Evolutionary conservation across 1,140 invertebrate species (phyloP), one percentile per base, ranked within the genome.

Genomic region (Watersipora subatra): DNA sequence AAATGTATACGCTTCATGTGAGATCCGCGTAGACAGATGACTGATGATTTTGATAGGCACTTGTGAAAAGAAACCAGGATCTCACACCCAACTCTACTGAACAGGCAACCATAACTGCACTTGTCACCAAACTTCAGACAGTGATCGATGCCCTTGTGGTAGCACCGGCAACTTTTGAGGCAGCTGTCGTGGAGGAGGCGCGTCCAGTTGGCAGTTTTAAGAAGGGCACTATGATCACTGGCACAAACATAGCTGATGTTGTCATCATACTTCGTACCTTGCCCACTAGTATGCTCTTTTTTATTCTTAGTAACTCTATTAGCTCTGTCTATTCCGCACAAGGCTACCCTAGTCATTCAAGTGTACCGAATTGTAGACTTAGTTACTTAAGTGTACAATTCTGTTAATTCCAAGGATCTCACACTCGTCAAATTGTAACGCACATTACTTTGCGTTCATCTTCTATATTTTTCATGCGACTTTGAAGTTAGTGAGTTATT

Each of bases 211-310:
- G 95, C 0, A 94, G 93, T 0, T 97, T 93, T 73, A 98, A 98
- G 78, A 97, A 98, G 79, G 94, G 93, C 0, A 98, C 94, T 12
- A 97, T 98, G 88, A 86, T 97, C 71, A 88, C 90, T 2, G 92
- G 92, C 0, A 89, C 93, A 73, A 95, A 94, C 68, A 86, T 94
- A 0, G 95, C 94, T 22, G 94, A 98, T 77, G 89, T 98, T 70
- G 93, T 98, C 2, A 92, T 98, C 12, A 95, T 98, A 71, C 83
- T 99, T n/a, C 97, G 97, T 84, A 97, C 94, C 0, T 78, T 98
- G 56, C 96, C 96, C 1, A 97, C 93, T 17, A 90, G 82, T 83
- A 75, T 73, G 7, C 34, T 34, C 3, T 19, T 56, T 66, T 24
- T 12, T 0, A 69, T 46, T 46, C 12, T 65, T 57, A 2, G 17